Evolutionary conservation across 1,140 invertebrate species (phyloP).

Genomic region (Eciton burchellii): DNA sequence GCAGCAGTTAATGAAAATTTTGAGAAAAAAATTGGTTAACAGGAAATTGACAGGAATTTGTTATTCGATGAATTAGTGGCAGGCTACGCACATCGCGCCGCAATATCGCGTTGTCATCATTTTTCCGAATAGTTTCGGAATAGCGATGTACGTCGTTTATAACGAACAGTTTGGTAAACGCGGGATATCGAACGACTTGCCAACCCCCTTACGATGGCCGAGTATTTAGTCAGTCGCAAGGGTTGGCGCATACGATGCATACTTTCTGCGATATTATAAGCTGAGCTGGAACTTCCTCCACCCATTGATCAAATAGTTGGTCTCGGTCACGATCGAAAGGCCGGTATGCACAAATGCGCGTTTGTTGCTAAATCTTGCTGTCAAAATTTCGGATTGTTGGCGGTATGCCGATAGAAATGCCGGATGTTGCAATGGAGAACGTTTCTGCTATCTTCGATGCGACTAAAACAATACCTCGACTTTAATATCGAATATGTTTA

Average conservation of each 20-base stretch:
- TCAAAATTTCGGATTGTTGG: slow-evolving; percentile 28
- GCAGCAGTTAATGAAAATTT: too few species aligned
- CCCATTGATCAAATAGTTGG: slow-evolving; percentile 60
- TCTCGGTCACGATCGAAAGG: slow-evolving; percentile 30
- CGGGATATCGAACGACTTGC: slow-evolving; percentile 37
- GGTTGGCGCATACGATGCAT: slow-evolving; percentile 46
- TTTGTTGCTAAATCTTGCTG: slow-evolving; percentile 44
- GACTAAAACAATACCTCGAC: background rate
- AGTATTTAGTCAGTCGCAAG: slow-evolving; percentile 53
- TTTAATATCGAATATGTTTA: too few species aligned
- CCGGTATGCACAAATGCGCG: slow-evolving; percentile 41
- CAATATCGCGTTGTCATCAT: slow-evolving; percentile 11
- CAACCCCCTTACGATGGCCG: background rate
- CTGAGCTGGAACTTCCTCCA: slow-evolving; percentile 31
- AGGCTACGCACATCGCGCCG: background rate
- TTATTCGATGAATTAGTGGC: background rate
- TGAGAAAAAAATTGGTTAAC: too few species aligned
- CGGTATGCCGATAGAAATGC: background rate
- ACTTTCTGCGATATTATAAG: slow-evolving; percentile 54
- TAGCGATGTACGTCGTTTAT: slow-evolving; percentile 20
- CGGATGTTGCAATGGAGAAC: slow-evolving; percentile 7
- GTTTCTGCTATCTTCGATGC: slow-evolving; percentile 10
- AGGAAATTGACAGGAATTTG: too few species aligned
- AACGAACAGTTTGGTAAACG: slow-evolving; percentile 20
- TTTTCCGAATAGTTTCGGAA: slow-evolving; percentile 26